Evolutionary conservation across 2,888 invertebrate genomes (phyloP).

Genomic region (Coenonympha glycerion): DNA sequence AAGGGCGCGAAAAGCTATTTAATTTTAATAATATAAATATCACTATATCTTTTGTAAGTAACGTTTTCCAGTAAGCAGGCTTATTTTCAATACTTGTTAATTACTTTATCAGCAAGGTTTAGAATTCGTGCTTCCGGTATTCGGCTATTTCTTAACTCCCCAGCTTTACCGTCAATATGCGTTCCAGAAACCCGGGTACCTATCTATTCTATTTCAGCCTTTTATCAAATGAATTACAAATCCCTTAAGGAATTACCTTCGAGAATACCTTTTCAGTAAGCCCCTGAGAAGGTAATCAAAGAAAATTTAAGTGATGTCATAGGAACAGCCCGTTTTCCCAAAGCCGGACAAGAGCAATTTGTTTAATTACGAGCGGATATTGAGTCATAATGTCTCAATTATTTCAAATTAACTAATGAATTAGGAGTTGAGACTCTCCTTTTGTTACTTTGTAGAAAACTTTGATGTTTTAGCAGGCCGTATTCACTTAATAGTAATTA

Average conservation of each 20-base stretch:
- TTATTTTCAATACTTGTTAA: no score
- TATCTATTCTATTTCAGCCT: neutral
- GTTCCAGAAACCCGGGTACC: neutral
- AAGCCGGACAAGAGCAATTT: constrained; percentile 2
- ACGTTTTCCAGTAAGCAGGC: no score
- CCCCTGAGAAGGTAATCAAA: neutral
- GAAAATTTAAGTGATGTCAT: constrained; percentile 1
- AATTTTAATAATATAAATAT: no score
- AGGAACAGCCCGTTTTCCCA: neutral
- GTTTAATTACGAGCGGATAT: constrained; percentile 4
- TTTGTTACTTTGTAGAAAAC: neutral
- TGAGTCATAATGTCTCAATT: neutral
- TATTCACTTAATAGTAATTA: no score
- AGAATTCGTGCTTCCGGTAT: no score
- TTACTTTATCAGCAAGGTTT: no score
- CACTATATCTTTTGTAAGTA: no score
- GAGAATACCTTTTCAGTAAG: neutral
- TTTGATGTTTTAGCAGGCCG: no score
- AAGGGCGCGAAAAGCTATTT: no score
- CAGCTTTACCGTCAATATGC: no score
- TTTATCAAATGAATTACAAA: neutral
- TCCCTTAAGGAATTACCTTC: neutral
- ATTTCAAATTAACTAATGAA: constrained; percentile 1
- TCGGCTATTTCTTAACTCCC: no score
- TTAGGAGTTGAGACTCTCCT: neutral